Evolutionary conservation across 1,140 invertebrate genomes (phyloP).

Genomic region (Drosophila novamexicana): DNA sequence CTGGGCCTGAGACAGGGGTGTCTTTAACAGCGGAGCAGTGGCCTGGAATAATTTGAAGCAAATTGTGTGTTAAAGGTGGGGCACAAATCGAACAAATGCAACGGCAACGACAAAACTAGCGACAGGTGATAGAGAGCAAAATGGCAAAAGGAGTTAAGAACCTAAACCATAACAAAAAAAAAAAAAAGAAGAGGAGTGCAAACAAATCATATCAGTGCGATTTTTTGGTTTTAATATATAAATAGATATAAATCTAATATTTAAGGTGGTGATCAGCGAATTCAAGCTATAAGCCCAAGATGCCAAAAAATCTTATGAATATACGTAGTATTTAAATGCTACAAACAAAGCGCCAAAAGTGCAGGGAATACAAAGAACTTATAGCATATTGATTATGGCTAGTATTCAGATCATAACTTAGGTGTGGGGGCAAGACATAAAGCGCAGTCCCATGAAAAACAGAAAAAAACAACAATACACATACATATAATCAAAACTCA

Average conservation of each 20-base stretch:
- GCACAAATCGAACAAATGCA: slow-evolving; percentile 9
- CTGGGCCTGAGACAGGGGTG: slow-evolving; percentile 87
- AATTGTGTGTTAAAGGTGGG: slow-evolving; percentile 83
- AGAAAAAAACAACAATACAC: slow-evolving; percentile 27
- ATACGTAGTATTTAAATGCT: slow-evolving; percentile 34
- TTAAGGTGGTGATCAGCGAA: slow-evolving; percentile 25
- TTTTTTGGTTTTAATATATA: slow-evolving; percentile 13
- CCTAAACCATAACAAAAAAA: slow-evolving; percentile 42
- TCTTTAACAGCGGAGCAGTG: slow-evolving; percentile 89
- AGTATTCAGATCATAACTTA: slow-evolving; percentile 43
- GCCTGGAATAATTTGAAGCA: slow-evolving; percentile 86
- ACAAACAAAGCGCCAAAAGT: slow-evolving; percentile 50
- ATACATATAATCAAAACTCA: slow-evolving; percentile 33
- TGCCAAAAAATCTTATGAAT: slow-evolving; percentile 36
- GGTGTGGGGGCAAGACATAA: slow-evolving; percentile 31
- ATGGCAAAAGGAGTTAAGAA: slow-evolving; percentile 50
- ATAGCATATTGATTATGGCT: slow-evolving; percentile 22
- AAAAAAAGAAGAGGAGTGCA: slow-evolving; percentile 58
- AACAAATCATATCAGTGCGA: slow-evolving; percentile 36
- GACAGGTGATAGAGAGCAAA: slow-evolving; percentile 63
- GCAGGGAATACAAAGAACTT: slow-evolving; percentile 44
- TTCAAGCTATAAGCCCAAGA: slow-evolving; percentile 51
- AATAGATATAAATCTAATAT: not conserved
- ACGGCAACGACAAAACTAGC: slow-evolving; percentile 40
- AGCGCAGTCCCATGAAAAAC: slow-evolving; percentile 14